Evolutionary conservation across 2,113 vertebrate species (phyloP).

Genomic region (Thamnaconus septentrionalis): DNA sequence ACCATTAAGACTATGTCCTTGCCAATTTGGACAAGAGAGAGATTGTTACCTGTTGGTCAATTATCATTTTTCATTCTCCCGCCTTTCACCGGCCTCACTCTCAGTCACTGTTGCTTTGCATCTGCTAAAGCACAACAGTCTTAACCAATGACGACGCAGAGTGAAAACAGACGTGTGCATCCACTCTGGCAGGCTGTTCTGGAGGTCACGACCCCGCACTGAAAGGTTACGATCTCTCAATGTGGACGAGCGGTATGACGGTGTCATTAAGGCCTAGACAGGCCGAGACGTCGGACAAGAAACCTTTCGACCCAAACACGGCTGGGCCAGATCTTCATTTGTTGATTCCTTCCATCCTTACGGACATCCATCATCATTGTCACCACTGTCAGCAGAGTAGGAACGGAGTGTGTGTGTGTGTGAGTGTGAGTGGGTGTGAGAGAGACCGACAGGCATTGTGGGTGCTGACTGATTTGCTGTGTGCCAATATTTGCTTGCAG

Average conservation of each 20-base stretch:
- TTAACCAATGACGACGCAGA: slow-evolving; percentile 10
- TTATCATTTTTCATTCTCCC: too few species aligned
- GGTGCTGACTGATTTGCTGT: slow-evolving; percentile 45
- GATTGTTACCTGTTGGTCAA: too few species aligned
- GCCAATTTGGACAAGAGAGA: too few species aligned
- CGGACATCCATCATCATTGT: slow-evolving; percentile 67
- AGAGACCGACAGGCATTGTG: slow-evolving; percentile 2
- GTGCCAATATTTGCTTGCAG: slow-evolving; percentile 42
- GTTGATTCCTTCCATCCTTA: slow-evolving; percentile 55
- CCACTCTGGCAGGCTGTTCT: slow-evolving; percentile 45
- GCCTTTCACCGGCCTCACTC: too few species aligned
- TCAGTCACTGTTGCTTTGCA: too few species aligned
- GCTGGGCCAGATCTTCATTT: slow-evolving; percentile 62
- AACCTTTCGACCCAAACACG: slow-evolving; percentile 55
- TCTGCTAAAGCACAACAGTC: slow-evolving; percentile 21
- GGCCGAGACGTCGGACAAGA: slow-evolving; percentile 21
- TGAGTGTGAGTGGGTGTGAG: neutral
- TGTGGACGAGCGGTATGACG: slow-evolving; percentile 42
- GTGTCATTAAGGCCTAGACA: slow-evolving; percentile 33
- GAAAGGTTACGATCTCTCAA: slow-evolving; percentile 36
- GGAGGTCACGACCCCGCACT: slow-evolving; percentile 46
- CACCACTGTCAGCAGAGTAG: slow-evolving; percentile 11
- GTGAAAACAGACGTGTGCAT: slow-evolving; percentile 48
- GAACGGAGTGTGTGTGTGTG: slow-evolving; percentile 19
- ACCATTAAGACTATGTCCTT: too few species aligned